Evolutionary conservation across 1,140 invertebrate species (phyloP).

Genomic region (Brachionus angularis): DNA sequence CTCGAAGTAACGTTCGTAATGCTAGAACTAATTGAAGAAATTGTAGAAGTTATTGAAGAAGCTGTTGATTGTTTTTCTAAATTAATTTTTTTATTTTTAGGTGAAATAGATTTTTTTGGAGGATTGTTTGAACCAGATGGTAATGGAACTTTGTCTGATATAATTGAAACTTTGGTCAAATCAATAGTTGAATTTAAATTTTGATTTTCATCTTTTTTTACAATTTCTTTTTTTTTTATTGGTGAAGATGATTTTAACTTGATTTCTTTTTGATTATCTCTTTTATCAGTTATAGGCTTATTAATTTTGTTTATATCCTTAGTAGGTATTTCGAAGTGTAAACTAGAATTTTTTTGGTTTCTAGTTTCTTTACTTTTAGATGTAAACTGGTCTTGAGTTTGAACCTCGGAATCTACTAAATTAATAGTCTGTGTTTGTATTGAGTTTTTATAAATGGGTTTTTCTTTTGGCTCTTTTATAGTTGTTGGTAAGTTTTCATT

Average conservation of each 20-base stretch:
- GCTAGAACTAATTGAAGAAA: slow-evolving; percentile 22
- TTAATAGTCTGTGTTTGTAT: slow-evolving; percentile 26
- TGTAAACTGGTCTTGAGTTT: neutral
- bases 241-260: slow-evolving; percentile 15
- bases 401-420: slow-evolving; percentile 10
- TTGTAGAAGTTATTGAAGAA: slow-evolving; percentile 2
- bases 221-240: neutral
- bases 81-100: neutral
- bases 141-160: neutral
- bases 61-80: neutral
- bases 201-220: neutral
- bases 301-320: neutral
- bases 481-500: too few relatives aligned
- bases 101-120: neutral
- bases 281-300: neutral
- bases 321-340: slow-evolving; percentile 17
- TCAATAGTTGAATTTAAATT: neutral
- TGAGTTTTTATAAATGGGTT: neutral
- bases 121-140: neutral
- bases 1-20: slow-evolving; percentile 8
- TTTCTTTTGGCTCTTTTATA: neutral
- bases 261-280: neutral
- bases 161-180: neutral
- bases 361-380: neutral
- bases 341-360: too few relatives aligned